Percentiles rank a stretch among this genome's conserved stretches.
Conservation (phyloP, 2,888 invertebrate species). For the Brachyptera putata region DNA sequence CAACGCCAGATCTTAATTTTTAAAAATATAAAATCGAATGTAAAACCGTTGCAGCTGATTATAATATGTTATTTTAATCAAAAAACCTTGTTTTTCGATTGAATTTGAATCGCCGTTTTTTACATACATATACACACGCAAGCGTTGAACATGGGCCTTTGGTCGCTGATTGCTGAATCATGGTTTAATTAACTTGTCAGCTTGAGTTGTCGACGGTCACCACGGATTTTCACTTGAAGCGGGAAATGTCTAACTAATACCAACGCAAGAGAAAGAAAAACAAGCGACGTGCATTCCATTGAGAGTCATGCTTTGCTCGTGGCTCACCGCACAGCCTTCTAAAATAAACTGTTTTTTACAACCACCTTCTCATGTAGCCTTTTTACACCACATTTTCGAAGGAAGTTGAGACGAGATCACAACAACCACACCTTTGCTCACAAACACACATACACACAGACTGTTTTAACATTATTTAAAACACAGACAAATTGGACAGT, state of each 20-base stretch:
- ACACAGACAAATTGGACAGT: neutral
- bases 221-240: neutral
- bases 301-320: neutral
- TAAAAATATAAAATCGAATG: too few species aligned
- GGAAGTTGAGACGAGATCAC: slow-evolving; percentile 3
- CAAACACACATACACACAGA: neutral
- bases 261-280: neutral
- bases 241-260: slow-evolving; percentile 7
- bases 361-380: too few species aligned
- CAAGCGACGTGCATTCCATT: neutral
- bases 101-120: neutral
- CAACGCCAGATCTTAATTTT: too few species aligned
- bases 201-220: neutral
- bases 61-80: too few species aligned
- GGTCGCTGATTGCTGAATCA: slow-evolving; percentile 19
- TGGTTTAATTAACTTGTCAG: slow-evolving; percentile 25
- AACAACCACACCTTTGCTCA: slow-evolving; percentile 4
- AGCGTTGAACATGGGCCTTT: neutral
- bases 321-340: too few species aligned
- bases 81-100: neutral
- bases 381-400: neutral
- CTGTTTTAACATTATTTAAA: neutral
- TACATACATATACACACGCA: neutral
- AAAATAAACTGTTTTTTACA: too few species aligned
- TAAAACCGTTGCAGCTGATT: too few species aligned